phyloP scores from a whole-genome alignment of 2,888 invertebrate genomes.

The Chelonus formosanus region DNA sequence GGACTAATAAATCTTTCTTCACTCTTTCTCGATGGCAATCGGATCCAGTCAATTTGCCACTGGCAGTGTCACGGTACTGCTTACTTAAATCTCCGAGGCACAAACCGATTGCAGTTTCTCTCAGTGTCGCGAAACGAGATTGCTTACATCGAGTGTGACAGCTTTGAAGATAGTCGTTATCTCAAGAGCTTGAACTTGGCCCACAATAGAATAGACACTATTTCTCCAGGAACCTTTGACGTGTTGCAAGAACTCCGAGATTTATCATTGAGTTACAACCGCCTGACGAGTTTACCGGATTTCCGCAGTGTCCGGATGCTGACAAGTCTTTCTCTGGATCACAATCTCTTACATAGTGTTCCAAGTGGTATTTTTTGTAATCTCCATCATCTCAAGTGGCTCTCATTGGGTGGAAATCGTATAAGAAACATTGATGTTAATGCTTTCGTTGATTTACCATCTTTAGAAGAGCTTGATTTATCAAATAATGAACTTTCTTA shows the following conservation, averaged over 20 bases:
- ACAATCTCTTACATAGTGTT: slow-evolving; percentile 47
- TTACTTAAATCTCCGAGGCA: slow-evolving; percentile 43
- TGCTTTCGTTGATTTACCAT: slow-evolving; percentile 38
- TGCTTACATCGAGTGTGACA: slow-evolving; percentile 42
- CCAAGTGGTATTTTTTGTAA: slow-evolving; percentile 39
- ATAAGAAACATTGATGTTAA: slow-evolving; percentile 44
- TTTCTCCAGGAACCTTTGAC: slow-evolving; percentile 44
- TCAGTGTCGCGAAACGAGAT: slow-evolving; percentile 49
- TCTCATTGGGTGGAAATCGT: slow-evolving; percentile 46
- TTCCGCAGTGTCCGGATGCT: slow-evolving; percentile 38
- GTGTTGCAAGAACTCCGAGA: slow-evolving; percentile 40
- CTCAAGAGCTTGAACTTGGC: slow-evolving; percentile 48
- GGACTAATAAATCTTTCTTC: slow-evolving; percentile 42
- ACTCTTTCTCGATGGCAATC: slow-evolving; percentile 50
- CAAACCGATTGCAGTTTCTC: slow-evolving; percentile 44
- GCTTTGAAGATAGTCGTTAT: slow-evolving; percentile 46
- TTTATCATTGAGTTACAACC: slow-evolving; percentile 47
- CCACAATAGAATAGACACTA: slow-evolving; percentile 43
- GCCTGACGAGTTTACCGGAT: slow-evolving; percentile 42
- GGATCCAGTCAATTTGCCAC: slow-evolving; percentile 47
- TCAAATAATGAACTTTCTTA: slow-evolving; percentile 43
- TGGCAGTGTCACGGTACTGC: slow-evolving; percentile 41
- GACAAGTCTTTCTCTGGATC: slow-evolving; percentile 45
- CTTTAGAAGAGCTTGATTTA: slow-evolving; percentile 41
- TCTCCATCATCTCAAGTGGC: slow-evolving; percentile 42